Base-by-base conservation (phyloP, 2,113 vertebrate species). In the Danio rerio region DNA sequence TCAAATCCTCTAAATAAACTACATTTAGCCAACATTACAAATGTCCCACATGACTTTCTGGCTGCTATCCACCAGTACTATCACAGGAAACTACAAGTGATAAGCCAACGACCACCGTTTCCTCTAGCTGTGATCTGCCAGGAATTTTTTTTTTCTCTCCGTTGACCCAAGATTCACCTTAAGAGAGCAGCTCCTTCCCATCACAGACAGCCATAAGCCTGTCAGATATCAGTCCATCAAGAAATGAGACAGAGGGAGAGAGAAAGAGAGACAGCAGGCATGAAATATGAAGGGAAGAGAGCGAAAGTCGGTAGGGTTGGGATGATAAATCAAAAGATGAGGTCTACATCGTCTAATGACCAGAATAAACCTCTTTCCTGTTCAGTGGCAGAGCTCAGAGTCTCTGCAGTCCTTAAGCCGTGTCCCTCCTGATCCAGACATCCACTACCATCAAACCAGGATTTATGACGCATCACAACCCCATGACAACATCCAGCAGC, bases 401-500 rank as follows among this genome's bases (percentile, higher is more conserved):
- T 40, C 63, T 42, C 81, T 77, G 93, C 89, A 94, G 94, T 43
- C 93, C 94, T 95, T 96, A 95, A 96, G 92, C 92, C 95, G 91
- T 93, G 91, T 96, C 83, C 77, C 72, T 85, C 66, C 81, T 85
- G 81, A 85, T 87, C 81, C 86, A 83, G 65, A 80, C 81, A 79
- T 83, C 93, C 93, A 92, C 94, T 92, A 90, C 93, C 95, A 96
- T 96, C 95, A 95, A 94, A 94, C 93, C 94, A 15, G 94, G 95
- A 96, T 96, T 96, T 96, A 96, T 95, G 91, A 93, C 91, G 93
- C 94, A 93, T 94, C 94, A 93, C 94, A 95, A 95, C 94, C 95
- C 93, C 93, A 94, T 78, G 94, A 95, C 95, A 95, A 94, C 95
- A 96, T 94, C 93, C 95, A 94, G 93, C 93, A 94, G 95, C 95